These are phyloP conservation scores for Apis florea DNA, from an alignment of 1,140 invertebrate genomes.

Conservation along the genomic window DNA sequence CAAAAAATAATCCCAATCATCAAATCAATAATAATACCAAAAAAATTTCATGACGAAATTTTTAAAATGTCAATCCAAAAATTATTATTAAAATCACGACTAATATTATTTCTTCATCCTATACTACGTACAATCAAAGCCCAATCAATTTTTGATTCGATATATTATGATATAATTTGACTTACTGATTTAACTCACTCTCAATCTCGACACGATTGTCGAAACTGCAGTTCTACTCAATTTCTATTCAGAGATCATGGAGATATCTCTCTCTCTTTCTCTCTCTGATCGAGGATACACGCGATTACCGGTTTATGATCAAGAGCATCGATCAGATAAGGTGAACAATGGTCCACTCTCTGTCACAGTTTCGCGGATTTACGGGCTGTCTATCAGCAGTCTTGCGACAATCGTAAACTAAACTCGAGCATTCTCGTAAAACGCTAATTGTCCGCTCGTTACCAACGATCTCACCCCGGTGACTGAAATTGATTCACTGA, in stretches of 20 bases:
- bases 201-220: too few relatives aligned
- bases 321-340: constrained; percentile 1
- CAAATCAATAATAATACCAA: too few relatives aligned
- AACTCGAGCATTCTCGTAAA: constrained; percentile 24
- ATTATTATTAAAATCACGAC: too few relatives aligned
- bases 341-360: constrained; percentile 6
- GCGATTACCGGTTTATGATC: constrained; percentile 41
- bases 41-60: too few relatives aligned
- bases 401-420: constrained; percentile 37
- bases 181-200: too few relatives aligned
- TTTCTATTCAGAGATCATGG: neutral
- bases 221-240: neutral
- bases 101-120: too few relatives aligned
- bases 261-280: too few relatives aligned
- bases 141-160: too few relatives aligned
- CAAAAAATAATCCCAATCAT: too few relatives aligned
- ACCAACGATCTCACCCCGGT: neutral
- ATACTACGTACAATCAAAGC: too few relatives aligned
- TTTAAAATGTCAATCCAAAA: too few relatives aligned
- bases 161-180: too few relatives aligned
- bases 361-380: constrained; percentile 30
- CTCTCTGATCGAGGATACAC: neutral
- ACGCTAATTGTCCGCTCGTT: constrained; percentile 19
- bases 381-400: constrained; percentile 38
- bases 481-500: neutral